Conservation (phyloP, 64 coral and sea anemone species). For the Trachythela sp. region DNA sequence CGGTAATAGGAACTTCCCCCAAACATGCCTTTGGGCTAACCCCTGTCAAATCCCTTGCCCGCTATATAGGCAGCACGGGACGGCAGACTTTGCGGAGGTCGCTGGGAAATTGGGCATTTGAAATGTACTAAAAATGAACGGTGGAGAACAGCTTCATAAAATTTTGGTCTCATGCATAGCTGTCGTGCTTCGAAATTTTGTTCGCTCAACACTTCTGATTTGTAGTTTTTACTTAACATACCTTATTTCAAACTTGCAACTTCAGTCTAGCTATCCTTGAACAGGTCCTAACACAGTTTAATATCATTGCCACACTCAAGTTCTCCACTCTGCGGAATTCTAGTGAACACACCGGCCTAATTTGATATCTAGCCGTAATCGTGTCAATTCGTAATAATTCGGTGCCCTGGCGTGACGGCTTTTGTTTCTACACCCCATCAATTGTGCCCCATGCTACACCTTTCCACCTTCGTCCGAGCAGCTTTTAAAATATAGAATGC, state of each 20-base stretch:
- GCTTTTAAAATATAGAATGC: neutral
- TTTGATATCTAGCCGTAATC: conserved; percentile 19
- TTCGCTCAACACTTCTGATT: neutral
- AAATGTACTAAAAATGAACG: neutral
- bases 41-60: neutral
- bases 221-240: neutral
- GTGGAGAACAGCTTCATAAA: neutral
- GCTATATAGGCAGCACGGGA: neutral
- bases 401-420: neutral
- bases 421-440: conserved; percentile 13
- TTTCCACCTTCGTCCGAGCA: neutral
- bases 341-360: conserved; percentile 24
- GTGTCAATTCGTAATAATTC: conserved; percentile 25
- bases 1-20: neutral
- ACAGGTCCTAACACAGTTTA: neutral
- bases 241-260: neutral
- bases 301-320: conserved; percentile 8
- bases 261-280: neutral
- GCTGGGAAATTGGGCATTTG: neutral
- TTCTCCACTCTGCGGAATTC: neutral
- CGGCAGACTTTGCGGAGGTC: neutral
- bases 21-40: neutral
- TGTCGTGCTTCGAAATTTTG: neutral
- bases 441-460: neutral
- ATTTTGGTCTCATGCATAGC: neutral